Evolutionary conservation across 2,797 vertebrate species (phyloP).

Genomic region (Cirrhinus mrigala): DNA sequence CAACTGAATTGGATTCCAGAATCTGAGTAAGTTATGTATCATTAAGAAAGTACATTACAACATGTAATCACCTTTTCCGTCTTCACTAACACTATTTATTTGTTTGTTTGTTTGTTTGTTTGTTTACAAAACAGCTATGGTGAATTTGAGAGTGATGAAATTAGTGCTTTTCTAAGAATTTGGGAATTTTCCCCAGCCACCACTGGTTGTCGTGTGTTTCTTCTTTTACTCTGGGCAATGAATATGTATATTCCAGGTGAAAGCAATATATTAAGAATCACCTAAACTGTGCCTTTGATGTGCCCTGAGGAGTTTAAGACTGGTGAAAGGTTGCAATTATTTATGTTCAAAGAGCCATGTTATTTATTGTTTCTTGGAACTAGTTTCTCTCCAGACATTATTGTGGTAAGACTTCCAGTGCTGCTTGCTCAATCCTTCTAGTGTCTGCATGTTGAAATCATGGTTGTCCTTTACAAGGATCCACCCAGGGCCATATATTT

Average conservation of each 20-base stretch:
- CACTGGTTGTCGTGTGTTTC: neutral
- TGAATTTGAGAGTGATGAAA: neutral
- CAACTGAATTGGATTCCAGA: neutral
- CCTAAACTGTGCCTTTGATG: neutral
- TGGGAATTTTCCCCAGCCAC: neutral
- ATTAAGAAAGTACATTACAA: neutral
- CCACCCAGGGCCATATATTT: neutral
- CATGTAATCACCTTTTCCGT: neutral
- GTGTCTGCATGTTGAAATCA: neutral
- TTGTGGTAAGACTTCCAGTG: neutral
- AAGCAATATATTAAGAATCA: neutral
- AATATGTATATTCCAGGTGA: neutral
- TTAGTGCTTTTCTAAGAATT: neutral
- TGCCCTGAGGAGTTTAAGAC: neutral
- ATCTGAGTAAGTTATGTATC: neutral
- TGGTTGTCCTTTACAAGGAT: neutral
- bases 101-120: neutral
- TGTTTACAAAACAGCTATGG: neutral
- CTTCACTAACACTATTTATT: neutral
- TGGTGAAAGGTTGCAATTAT: neutral
- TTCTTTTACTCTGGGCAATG: neutral
- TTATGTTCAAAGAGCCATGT: neutral
- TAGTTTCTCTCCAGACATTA: neutral
- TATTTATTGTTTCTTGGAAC: conserved; percentile 12
- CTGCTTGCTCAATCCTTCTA: conserved; percentile 4